Evolutionary conservation across 2,888 invertebrate species (phyloP), one percentile per base, ranked within the genome.

Genomic region (Tiliacea aurago): DNA sequence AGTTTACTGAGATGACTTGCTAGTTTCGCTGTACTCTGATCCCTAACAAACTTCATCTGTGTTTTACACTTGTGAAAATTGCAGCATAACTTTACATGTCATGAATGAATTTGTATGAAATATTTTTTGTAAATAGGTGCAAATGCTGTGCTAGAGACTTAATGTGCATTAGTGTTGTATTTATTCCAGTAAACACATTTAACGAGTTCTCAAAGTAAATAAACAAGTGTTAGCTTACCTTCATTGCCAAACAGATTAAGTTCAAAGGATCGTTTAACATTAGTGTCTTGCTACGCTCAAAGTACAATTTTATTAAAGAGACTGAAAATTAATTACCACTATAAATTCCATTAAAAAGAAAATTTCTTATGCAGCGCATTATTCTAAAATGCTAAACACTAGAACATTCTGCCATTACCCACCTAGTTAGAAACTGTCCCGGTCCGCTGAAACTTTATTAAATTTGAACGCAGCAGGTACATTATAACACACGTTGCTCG

Each of bases 361-460:
- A 43, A 51, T 67, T 15, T 61, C 15, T 41, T 41, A 45, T 13
- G 5, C 51, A 47, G 15, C 18, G 15, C 63, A 63, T 63, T 37
- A 66, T 63, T 71, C 56, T 71, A 63, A 66, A 77, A 62, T 65
- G 20, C 37, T 64, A 20, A 59, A 63, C 55, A 55, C 23, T 45
- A 69, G 49, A 66, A 67, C 47, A 37, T 58, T 49, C 37, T 53
- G n/a, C 53, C 49, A 53, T 76, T 51, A 73, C 56, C n/a, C n/a
- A 56, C 62, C 76, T 73, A 74, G 78, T 83, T 81, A 75, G 58
- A 58, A 85, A 84, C 76, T 86, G 58, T 64, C 43, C 28, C 41
- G 58, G 68, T 64, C 53, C 11, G 62, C 33, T 65, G 69, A 67
- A 81, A 87, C 70, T 85, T 85, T 83, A 85, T 86, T 85, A 79